These are phyloP conservation scores for Corythornis cristatus DNA, from an alignment of 2,113 vertebrate species.

Conservation along the genomic window DNA sequence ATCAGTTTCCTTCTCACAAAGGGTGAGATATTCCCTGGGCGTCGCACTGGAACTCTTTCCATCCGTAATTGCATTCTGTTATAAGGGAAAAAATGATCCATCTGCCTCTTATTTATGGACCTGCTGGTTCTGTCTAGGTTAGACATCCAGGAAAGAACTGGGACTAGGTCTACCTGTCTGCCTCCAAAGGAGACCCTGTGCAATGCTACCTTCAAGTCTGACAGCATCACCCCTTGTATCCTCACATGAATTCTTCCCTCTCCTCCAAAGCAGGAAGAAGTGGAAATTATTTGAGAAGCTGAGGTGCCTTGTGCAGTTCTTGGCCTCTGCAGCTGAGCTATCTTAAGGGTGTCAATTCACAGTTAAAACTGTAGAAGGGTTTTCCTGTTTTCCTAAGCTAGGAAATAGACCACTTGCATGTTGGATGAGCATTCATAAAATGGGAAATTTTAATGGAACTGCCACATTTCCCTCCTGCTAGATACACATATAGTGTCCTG, in stretches of 20 bases:
- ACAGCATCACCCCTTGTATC: not conserved
- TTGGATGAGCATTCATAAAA: not conserved
- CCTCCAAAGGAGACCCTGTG: not conserved
- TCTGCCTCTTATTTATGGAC: not conserved
- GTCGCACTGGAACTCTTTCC: not conserved
- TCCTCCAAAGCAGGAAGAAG: not conserved
- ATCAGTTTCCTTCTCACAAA: not conserved
- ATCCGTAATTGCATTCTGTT: not conserved
- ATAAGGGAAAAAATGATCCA: not conserved
- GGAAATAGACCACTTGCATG: not conserved
- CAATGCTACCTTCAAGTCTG: not conserved
- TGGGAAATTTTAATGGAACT: not conserved
- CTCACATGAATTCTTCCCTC: not conserved
- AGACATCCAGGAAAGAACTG: not conserved
- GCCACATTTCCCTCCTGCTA: not conserved
- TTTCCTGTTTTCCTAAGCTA: not conserved
- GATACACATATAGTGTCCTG: not conserved
- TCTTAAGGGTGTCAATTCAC: not conserved
- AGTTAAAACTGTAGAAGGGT: not conserved
- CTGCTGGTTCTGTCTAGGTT: not conserved
- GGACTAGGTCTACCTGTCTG: not conserved
- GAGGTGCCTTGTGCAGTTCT: not conserved
- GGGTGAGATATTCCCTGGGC: not conserved
- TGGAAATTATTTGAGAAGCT: not conserved
- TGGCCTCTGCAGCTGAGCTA: not conserved